Percentiles rank a stretch among this genome's conserved stretches.
phyloP scores from a whole-genome alignment of 2,888 invertebrate genomes.

The Lasioglossum oenotherae region DNA sequence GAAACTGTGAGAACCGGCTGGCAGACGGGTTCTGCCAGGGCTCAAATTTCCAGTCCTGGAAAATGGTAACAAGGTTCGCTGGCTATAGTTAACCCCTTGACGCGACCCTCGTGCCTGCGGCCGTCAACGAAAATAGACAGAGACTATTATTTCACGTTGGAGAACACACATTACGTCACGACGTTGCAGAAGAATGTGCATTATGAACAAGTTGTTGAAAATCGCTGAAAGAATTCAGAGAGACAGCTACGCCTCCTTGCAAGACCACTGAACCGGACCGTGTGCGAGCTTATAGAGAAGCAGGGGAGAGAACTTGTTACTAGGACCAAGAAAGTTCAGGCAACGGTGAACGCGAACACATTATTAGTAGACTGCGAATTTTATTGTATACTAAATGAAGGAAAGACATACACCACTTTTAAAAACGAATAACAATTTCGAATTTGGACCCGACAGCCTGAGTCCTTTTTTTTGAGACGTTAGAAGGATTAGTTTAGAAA shows the following conservation, averaged over 20 bases:
- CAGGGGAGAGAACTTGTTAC: too few relatives aligned
- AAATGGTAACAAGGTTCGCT: conserved; percentile 13
- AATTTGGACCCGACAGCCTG: too few relatives aligned
- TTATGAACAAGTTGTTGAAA: neutral
- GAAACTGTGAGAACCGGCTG: conserved; percentile 38
- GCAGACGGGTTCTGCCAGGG: conserved; percentile 15
- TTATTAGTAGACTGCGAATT: too few relatives aligned
- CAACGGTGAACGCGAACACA: too few relatives aligned
- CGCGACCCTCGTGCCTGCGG: conserved; percentile 8
- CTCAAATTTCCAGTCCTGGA: conserved; percentile 33
- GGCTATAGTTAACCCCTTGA: conserved; percentile 25
- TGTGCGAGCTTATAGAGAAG: too few relatives aligned
- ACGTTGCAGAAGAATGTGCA: neutral
- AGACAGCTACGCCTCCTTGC: neutral
- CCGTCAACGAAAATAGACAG: neutral
- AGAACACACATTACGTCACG: neutral
- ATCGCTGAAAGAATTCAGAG: neutral
- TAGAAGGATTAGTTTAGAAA: too few relatives aligned
- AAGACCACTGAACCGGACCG: neutral
- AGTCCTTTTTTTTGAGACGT: too few relatives aligned
- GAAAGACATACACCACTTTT: too few relatives aligned
- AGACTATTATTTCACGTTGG: neutral
- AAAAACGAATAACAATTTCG: too few relatives aligned
- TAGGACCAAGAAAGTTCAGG: too few relatives aligned
- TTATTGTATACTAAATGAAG: too few relatives aligned